Evolutionary conservation across 2,797 vertebrate species (phyloP), one percentile per base, ranked within the genome.

Genomic region (Lacerta bilineata): DNA sequence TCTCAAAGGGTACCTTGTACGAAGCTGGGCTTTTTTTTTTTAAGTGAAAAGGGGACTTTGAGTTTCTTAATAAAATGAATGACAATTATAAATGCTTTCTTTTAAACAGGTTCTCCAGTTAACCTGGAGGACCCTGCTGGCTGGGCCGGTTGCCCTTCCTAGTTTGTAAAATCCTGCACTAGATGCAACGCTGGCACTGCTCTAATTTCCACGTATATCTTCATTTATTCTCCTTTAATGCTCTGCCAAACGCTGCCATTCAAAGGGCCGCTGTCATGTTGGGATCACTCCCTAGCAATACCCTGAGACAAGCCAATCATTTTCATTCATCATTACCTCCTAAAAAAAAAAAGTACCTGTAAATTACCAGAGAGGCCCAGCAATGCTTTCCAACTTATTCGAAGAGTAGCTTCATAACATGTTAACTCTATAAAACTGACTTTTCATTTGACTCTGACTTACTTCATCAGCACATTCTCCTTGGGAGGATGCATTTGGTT

Each of bases 151-250:
- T 91, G 88, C 27, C 74, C 89, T 25, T 71, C 79, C 66, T 66
- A 91, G 89, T 89, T 94, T 91, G 1, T 66, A 66, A 86, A 87
- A 29, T 29, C 8, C 85, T n/a, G 36, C 71, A 89, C 94, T 95
- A 93, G 86, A 83, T 92, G 27, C 75, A 81, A 85, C 87, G 10
- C n/a, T 92, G 83, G 94, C 88, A 90, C 89, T 86, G 2, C 20
- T 82, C 59, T 27, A 7, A 66, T 88, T 89, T 93, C 25, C 78
- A 93, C 85, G 84, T 46, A 36, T 25, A 2, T 76, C 85, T 89
- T 90, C 88, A 87, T 83, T 85, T 93, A 88, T 90, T 66, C 79
- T 85, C 84, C 91, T 95, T 93, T 95, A 95, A 95, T 94, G 80
- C 36, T 17, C 84, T 89, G 86, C 82, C 91, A 95, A 90, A 29